phyloP scores from a whole-genome alignment of 2,113 vertebrate genomes.

The Eclectus roratus region DNA sequence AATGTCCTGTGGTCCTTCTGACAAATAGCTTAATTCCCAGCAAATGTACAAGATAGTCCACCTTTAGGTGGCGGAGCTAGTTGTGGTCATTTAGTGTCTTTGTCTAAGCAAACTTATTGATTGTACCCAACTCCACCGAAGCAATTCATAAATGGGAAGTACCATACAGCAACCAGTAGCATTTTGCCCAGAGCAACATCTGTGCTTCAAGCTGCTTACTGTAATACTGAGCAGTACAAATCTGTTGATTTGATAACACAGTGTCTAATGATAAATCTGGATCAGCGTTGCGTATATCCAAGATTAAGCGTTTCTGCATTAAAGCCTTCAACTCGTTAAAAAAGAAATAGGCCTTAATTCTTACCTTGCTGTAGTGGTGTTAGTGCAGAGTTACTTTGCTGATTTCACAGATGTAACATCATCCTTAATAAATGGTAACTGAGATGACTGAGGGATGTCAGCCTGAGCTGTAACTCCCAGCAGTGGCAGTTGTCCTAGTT shows the following conservation, averaged over 20 bases:
- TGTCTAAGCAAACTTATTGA: neutral
- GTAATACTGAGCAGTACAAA: neutral
- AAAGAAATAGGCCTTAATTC: constrained; percentile 12
- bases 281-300: neutral
- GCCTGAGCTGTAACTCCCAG: neutral
- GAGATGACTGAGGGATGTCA: neutral
- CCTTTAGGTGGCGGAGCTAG: neutral
- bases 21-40: neutral
- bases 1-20: neutral
- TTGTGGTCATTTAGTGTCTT: neutral
- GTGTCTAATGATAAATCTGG: constrained; percentile 24
- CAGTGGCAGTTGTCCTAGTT: neutral
- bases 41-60: neutral
- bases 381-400: neutral
- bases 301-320: constrained; percentile 14
- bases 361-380: neutral
- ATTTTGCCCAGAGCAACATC: constrained; percentile 24
- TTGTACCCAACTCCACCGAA: neutral
- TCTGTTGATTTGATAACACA: constrained; percentile 25
- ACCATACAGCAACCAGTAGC: neutral
- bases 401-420: neutral
- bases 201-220: constrained; percentile 35
- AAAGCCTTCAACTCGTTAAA: constrained; percentile 37
- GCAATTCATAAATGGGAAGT: neutral
- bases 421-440: neutral